These are phyloP conservation scores for Hypsopygia costalis DNA, from an alignment of 2,888 invertebrate genomes.

Conservation along the genomic window DNA sequence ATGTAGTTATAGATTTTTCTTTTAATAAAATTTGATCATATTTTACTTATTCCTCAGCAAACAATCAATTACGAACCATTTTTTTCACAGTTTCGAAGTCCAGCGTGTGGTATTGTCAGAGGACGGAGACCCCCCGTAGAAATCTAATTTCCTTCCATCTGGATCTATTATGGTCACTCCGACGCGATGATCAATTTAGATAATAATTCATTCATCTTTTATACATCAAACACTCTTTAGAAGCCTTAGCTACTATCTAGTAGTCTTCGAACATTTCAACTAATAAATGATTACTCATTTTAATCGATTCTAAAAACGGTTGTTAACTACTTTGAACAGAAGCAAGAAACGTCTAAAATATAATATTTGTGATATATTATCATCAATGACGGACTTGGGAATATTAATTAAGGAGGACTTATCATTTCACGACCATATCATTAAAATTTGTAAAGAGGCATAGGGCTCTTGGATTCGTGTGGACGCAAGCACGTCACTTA, in stretches of 20 bases:
- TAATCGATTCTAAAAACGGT: constrained; percentile 3
- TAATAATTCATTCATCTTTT: constrained; percentile 22
- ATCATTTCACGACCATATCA: no score
- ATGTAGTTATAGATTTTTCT: no score
- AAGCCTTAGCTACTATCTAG: constrained; percentile 2
- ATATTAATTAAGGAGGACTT: no score
- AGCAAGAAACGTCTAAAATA: no score
- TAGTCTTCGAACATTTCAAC: constrained; percentile 4
- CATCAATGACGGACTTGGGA: no score
- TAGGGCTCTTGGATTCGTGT: no score
- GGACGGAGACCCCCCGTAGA: constrained; percentile 50
- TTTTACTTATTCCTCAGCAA: constrained; percentile 26
- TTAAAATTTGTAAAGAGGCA: no score
- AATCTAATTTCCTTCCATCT: constrained; percentile 51
- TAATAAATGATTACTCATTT: neutral
- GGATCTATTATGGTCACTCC: constrained; percentile 38
- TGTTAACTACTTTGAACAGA: no score
- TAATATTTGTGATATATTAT: no score
- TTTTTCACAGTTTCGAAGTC: constrained; percentile 40
- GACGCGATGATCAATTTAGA: constrained; percentile 25
- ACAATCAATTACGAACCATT: constrained; percentile 34
- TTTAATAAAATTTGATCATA: no score
- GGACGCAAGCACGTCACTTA: no score
- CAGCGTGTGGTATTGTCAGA: constrained; percentile 52
- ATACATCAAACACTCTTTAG: constrained; percentile 15